Evolutionary conservation across 2,113 vertebrate species (phyloP), one percentile per base, ranked within the genome.

Genomic region (Gorsachius goisagi): DNA sequence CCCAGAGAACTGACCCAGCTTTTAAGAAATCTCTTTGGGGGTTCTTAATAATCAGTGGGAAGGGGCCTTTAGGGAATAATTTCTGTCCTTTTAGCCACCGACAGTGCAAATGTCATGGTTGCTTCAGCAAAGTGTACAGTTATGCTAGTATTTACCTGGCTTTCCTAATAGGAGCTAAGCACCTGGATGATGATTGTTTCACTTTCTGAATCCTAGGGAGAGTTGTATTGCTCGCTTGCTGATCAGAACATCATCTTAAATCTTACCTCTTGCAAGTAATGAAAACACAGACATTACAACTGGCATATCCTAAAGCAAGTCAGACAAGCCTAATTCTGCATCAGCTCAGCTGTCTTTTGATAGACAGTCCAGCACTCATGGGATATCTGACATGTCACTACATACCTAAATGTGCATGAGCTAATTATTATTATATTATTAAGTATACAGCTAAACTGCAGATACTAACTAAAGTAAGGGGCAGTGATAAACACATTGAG

Each of bases 51-150:
- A 85, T 85, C 64, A 56, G 64, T 76, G 33, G 24, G 59, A 91
- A 91, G 45, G 23, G 3, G 49, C 63, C 67, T 96, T 96, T 60
- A 63, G 35, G 89, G 91, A 96, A 72, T 86, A 35, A 75, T 92
- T 96, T 88, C 37, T 95, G 89, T 94, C 33, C 30, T 91, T 96
- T 93, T 63, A 80, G 37, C 88, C 85, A 79, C 79, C 67, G 82
- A 79, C 84, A 88, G 73, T 30, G 9, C 89, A 96, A 97, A 95
- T 93, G 64, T 82, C 56, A 73, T 9, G 6, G 39, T 85, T 93
- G 87, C 85, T 91, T 97, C 88, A 90, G 67, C 26, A 83, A 90
- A 89, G 35, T 73, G 63, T 60, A 74, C 60, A 89, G 26, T 79
- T 92, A 59, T 82, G 52, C 28, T 63, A 73, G 33, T 19, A 22